Percentiles rank a stretch among this genome's conserved stretches.
These are phyloP conservation scores for Casuarius casuarius DNA, from an alignment of 2,113 vertebrate genomes.

Conservation along the genomic window DNA sequence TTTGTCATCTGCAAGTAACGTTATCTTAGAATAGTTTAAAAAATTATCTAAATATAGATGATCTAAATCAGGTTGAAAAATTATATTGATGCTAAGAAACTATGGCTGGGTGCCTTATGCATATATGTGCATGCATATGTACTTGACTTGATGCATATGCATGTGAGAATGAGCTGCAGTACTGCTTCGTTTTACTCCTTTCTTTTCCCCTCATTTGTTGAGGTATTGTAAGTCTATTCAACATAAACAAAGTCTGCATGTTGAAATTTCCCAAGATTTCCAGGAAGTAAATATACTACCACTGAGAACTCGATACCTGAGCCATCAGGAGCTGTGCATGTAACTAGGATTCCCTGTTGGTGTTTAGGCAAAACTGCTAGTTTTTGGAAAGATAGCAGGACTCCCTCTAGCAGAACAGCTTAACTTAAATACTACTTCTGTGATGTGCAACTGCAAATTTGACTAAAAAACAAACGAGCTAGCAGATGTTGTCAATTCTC, in stretches of 20 bases:
- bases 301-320: rapidly evolving
- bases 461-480: not conserved
- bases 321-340: rapidly evolving
- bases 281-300: not conserved
- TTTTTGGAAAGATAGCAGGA: not conserved
- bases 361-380: not conserved
- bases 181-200: not conserved
- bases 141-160: not conserved
- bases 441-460: not conserved
- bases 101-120: rapidly evolving
- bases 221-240: not conserved
- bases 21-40: not conserved
- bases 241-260: not conserved
- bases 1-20: not conserved
- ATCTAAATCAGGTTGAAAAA: not conserved
- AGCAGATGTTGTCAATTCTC: not conserved
- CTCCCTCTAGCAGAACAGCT: not conserved
- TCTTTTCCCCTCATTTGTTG: not conserved
- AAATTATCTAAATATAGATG: not conserved
- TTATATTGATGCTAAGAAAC: not conserved
- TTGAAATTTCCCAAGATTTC: not conserved
- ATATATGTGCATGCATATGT: rapidly evolving
- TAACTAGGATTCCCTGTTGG: not conserved
- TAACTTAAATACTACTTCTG: not conserved
- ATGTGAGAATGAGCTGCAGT: rapidly evolving